These are phyloP conservation scores for Macroglossus sobrinus DNA, from an alignment of 2,113 vertebrate species.

Conservation along the genomic window DNA sequence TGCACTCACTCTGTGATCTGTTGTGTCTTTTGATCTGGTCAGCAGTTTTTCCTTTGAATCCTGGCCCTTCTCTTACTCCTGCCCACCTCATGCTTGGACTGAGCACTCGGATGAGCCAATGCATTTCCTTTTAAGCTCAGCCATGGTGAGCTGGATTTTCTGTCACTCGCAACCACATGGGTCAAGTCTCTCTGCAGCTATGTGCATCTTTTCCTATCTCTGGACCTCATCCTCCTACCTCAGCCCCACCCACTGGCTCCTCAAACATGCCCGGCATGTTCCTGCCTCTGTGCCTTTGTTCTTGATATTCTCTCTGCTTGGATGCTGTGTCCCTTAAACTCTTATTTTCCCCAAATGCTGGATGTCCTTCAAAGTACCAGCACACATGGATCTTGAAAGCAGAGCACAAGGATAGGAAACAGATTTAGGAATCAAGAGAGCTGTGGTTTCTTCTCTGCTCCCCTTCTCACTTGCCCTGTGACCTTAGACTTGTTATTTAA, in stretches of 20 bases:
- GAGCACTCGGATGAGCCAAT: neutral
- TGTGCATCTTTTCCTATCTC: neutral
- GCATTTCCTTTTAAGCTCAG: neutral
- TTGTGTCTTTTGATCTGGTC: neutral
- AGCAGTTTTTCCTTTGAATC: neutral
- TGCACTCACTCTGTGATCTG: neutral
- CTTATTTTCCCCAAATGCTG: neutral
- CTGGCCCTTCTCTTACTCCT: neutral
- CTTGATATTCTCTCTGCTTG: neutral
- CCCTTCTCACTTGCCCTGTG: neutral
- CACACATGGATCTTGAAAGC: neutral
- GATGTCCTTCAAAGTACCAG: neutral
- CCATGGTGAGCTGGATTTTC: neutral
- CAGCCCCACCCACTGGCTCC: neutral
- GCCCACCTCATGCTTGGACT: neutral
- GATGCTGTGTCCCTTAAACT: neutral
- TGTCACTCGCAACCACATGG: neutral
- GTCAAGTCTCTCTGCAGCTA: neutral
- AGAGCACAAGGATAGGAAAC: neutral
- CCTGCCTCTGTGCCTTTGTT: neutral
- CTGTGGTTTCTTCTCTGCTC: neutral
- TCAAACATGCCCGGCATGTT: rapidly evolving
- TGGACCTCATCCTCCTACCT: neutral
- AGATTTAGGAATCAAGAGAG: neutral
- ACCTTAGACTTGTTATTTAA: neutral